phyloP scores from a whole-genome alignment of 2,113 vertebrate genomes.

The Gymnobelideus leadbeateri region DNA sequence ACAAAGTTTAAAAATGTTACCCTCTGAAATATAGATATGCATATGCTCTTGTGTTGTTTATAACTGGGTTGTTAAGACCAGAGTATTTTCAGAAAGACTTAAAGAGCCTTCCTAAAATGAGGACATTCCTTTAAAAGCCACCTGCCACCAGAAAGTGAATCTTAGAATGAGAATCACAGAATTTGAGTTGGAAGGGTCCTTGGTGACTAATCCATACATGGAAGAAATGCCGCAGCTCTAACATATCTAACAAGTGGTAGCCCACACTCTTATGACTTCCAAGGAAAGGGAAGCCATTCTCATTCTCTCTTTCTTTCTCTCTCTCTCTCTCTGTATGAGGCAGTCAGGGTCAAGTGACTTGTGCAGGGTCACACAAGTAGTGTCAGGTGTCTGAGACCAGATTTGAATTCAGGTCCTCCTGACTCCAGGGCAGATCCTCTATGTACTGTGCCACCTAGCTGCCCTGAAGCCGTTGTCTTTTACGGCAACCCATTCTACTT shows the following conservation, averaged over 20 bases:
- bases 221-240: not conserved
- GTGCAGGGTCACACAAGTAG: too few species aligned
- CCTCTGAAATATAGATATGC: too few species aligned
- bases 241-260: not conserved
- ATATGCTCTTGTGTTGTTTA: not conserved
- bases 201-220: not conserved
- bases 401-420: too few species aligned
- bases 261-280: not conserved
- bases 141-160: not conserved
- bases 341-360: too few species aligned
- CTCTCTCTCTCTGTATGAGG: too few species aligned
- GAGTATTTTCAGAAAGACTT: not conserved
- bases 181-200: not conserved
- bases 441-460: too few species aligned
- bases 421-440: too few species aligned
- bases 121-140: not conserved
- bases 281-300: not conserved
- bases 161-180: not conserved
- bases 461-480: not conserved
- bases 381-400: too few species aligned
- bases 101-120: not conserved
- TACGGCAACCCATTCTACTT: not conserved
- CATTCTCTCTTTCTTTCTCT: too few species aligned
- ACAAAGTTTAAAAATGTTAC: too few species aligned
- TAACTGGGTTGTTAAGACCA: not conserved